phyloP scores from a whole-genome alignment of 2,113 vertebrate species.

The Ornithorhynchus anatinus region DNA sequence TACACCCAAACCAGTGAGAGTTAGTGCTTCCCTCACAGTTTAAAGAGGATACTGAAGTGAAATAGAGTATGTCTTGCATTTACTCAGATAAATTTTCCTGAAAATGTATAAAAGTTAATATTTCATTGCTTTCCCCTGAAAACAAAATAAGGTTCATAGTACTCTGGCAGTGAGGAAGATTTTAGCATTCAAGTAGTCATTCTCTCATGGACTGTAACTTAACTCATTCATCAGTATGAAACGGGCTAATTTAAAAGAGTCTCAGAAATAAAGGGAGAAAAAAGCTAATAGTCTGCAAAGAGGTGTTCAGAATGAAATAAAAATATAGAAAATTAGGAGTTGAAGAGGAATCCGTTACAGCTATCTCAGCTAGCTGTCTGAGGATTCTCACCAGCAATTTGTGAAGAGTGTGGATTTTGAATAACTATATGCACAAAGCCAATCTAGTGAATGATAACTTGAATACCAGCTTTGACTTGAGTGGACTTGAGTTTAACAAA shows the following conservation, averaged over 20 bases:
- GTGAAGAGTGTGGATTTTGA: slow-evolving; percentile 22
- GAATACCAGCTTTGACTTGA: slow-evolving; percentile 32
- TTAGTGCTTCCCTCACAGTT: neutral
- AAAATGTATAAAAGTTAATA: neutral
- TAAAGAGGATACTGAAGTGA: neutral
- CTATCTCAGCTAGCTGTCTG: neutral
- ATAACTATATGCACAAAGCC: slow-evolving; percentile 5
- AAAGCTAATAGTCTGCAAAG: slow-evolving; percentile 44
- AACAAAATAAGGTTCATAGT: neutral
- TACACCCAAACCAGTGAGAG: neutral
- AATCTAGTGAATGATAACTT: slow-evolving; percentile 22
- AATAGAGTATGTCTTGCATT: neutral
- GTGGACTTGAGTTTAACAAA: slow-evolving; percentile 46
- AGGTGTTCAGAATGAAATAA: slow-evolving; percentile 41
- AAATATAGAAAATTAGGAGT: slow-evolving; percentile 38
- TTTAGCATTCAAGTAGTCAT: neutral
- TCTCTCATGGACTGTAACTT: slow-evolving; percentile 17
- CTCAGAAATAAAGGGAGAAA: slow-evolving; percentile 15
- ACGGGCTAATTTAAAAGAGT: slow-evolving; percentile 34
- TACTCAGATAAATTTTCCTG: slow-evolving; percentile 9
- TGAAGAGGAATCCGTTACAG: slow-evolving; percentile 13
- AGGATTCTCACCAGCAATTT: slow-evolving; percentile 10
- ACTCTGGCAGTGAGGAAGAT: neutral
- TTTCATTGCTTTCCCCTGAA: neutral
- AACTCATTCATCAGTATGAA: slow-evolving; percentile 36